These are phyloP conservation scores for Odontomachus brunneus DNA, from an alignment of 1,140 invertebrate species.

Conservation along the genomic window DNA sequence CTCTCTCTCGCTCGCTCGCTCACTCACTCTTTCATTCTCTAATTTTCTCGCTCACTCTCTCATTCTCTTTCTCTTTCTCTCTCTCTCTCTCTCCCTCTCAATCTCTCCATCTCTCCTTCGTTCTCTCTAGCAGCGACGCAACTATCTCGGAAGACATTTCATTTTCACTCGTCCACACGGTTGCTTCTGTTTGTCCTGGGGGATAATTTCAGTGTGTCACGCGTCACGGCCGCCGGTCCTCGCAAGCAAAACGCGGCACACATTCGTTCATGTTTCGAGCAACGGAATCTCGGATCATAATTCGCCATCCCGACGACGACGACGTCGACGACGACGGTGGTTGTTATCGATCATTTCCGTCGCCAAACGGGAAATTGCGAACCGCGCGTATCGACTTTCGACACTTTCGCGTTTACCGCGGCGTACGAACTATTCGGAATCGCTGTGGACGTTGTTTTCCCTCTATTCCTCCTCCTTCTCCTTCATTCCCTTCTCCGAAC, in stretches of 20 bases:
- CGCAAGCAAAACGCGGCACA: constrained; percentile 14
- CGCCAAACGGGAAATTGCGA: constrained; percentile 33
- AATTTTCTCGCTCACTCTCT: constrained; percentile 6
- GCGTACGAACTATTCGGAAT: background rate
- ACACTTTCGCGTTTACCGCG: background rate
- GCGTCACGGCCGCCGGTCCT: constrained; percentile 21
- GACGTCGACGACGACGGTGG: background rate
- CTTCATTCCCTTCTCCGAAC: background rate
- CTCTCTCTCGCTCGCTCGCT: constrained; percentile 21
- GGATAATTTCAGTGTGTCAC: constrained; percentile 49
- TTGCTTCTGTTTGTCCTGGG: constrained; percentile 45
- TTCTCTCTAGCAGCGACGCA: constrained; percentile 66
- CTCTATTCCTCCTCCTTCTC: background rate
- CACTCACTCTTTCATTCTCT: constrained; percentile 18
- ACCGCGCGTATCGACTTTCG: background rate
- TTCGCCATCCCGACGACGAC: background rate
- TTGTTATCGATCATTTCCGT: constrained; percentile 56
- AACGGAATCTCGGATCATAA: constrained; percentile 14
- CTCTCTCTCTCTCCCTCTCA: constrained; percentile 35
- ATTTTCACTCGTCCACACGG: constrained; percentile 69
- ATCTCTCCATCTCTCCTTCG: constrained; percentile 59
- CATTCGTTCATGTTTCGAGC: constrained; percentile 15
- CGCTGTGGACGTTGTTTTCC: background rate
- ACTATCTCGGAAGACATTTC: constrained; percentile 83
- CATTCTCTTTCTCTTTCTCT: background rate